These are phyloP conservation scores for Columbina picui DNA, from an alignment of 2,113 vertebrate species.

Conservation along the genomic window DNA sequence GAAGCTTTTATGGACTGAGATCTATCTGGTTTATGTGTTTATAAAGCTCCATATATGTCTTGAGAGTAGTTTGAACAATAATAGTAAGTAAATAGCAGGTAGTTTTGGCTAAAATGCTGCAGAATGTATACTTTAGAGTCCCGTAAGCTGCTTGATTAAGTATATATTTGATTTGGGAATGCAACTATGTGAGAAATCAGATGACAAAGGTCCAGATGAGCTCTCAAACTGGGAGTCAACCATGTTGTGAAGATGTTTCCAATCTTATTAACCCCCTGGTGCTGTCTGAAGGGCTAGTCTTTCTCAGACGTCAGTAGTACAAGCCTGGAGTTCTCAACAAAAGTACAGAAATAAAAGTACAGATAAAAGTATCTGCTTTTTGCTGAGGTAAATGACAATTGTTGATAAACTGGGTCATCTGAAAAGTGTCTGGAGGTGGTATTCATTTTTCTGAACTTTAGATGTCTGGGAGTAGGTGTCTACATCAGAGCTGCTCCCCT, in stretches of 20 bases:
- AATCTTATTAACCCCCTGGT: neutral
- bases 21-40: neutral
- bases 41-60: neutral
- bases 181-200: neutral
- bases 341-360: neutral
- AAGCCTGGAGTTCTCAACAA: neutral
- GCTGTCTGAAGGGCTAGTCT: neutral
- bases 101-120: neutral
- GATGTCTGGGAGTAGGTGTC: neutral
- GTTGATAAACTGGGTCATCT: neutral
- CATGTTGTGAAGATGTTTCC: neutral
- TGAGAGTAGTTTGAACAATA: neutral
- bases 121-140: neutral
- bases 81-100: neutral
- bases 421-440: neutral
- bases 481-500: neutral
- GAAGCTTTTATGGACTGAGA: neutral
- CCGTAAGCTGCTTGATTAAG: neutral
- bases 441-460: neutral
- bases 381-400: neutral
- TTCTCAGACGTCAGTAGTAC: neutral
- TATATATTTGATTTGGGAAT: neutral
- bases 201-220: neutral
- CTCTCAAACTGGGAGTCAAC: neutral
- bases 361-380: neutral